Evolutionary conservation across 92 coral and sea anemone genomes (phyloP).

Genomic region (Epizoanthus stellaris): DNA sequence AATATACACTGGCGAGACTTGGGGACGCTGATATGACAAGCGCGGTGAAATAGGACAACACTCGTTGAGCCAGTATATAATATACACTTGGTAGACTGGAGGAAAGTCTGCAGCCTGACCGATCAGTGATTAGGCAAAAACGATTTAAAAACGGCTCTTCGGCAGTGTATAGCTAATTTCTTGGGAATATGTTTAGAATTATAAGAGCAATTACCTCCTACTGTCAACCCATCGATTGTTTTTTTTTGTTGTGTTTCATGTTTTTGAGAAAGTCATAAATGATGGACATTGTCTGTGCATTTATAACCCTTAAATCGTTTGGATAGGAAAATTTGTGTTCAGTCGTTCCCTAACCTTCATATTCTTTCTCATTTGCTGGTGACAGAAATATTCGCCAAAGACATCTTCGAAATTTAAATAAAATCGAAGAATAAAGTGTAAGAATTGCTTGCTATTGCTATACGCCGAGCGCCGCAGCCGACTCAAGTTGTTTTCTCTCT

Average conservation of each 20-base stretch:
- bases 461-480: neutral
- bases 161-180: neutral
- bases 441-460: no score
- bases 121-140: no score
- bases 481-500: neutral
- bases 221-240: neutral
- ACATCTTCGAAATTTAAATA: neutral
- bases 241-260: neutral
- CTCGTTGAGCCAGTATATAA: neutral
- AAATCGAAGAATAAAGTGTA: no score
- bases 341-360: neutral
- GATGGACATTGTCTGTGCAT: neutral
- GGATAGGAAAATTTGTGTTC: no score
- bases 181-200: neutral
- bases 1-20: neutral
- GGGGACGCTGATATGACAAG: neutral
- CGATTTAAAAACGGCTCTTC: no score
- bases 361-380: conserved; percentile 4
- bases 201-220: neutral
- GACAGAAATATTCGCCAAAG: neutral
- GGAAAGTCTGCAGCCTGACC: no score
- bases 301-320: neutral
- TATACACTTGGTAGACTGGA: neutral
- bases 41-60: neutral
- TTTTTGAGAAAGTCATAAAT: neutral